Base-by-base conservation (phyloP, 2,888 invertebrate genomes). In the Agrypnus murinus region DNA sequence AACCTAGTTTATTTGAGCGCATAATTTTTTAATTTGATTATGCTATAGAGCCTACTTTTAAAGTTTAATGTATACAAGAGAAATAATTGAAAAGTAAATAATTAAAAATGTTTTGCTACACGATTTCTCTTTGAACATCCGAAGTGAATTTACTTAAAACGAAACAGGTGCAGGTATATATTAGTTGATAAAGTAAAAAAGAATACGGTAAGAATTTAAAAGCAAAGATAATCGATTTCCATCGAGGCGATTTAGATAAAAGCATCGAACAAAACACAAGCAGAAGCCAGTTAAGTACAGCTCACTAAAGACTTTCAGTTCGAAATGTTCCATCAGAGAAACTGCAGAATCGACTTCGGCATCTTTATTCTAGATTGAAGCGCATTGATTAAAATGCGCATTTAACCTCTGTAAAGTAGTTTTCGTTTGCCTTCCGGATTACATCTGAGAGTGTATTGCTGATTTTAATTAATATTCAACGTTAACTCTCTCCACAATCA, bases 311-410 rank as follows among this genome's bases (percentile, higher is more conserved):
- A 77, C 73, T 77, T 77, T 77, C 75, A 73, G 74, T 74, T 74
- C 66, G 73, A 74, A 76, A 76, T 75, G 69, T 74, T 72, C 75
- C 68, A 77, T 78, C 78, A 75, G 77, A 75, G 74, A 67, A 76
- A 75, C 74, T 74, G 76, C 74, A 76, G 74, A 77, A 77, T 77
- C 78, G 76, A 77, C 76, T 77, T 77, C 70, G 72, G 77, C 76
- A 77, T 77, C 79, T 78, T 79, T 78, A 80, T 78, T 74, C 74
- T 69, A 74, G 75, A 78, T 77, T 74, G 77, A 74, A 77, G 76
- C 75, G 76, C 78, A 78, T 76, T 78, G 79, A 79, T 79, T 80
- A 78, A 78, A 80, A 79, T 79, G 79, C 77, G 77, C 75, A 76
- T 78, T 78, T 77, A 75, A 76, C 77, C 74, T 71, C 73, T 75